These are phyloP conservation scores for Tolypeutes matacus DNA, from an alignment of 2,797 vertebrate genomes.

Conservation along the genomic window DNA sequence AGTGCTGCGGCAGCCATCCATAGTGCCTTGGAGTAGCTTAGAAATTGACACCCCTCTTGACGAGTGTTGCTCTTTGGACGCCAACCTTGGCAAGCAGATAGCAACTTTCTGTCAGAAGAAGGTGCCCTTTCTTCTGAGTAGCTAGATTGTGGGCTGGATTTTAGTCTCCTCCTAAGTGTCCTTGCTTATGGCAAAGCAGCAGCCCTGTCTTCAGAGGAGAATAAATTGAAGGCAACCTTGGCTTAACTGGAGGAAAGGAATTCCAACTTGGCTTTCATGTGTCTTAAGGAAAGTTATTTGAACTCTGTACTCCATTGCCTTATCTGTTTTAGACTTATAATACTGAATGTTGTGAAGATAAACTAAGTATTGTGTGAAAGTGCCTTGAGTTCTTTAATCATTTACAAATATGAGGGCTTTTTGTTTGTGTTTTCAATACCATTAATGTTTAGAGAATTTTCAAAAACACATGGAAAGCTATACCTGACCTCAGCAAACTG, in stretches of 20 bases:
- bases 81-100: not conserved
- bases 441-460: not conserved
- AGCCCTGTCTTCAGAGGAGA: not conserved
- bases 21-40: not conserved
- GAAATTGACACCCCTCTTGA: not conserved
- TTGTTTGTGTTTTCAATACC: not conserved
- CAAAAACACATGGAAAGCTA: not conserved
- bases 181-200: not conserved
- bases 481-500: not conserved
- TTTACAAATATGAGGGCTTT: not conserved
- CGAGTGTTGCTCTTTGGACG: not conserved
- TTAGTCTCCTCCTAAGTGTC: not conserved
- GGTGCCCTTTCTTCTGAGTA: not conserved
- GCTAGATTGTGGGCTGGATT: not conserved
- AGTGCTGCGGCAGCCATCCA: fast-evolving
- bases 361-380: conserved; percentile 20
- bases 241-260: not conserved
- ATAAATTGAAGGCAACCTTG: not conserved
- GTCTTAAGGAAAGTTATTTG: not conserved
- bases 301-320: not conserved
- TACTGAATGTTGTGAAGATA: not conserved
- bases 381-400: not conserved
- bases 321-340: not conserved
- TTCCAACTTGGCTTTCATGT: not conserved
- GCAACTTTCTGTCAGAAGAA: not conserved